phyloP scores from a whole-genome alignment of 2,113 vertebrate genomes.

The Fregetta grallaria region DNA sequence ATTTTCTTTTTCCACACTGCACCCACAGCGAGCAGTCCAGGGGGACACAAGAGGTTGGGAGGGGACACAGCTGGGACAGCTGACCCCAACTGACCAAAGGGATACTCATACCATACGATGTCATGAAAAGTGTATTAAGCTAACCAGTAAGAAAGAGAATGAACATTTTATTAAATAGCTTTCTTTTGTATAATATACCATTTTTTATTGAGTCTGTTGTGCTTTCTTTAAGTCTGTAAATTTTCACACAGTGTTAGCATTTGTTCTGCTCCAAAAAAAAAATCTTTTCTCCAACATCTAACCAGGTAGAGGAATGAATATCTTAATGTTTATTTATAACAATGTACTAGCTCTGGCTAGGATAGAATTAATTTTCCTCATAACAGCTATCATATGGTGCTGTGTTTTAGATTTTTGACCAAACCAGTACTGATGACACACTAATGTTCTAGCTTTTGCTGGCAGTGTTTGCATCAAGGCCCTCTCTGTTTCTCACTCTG shows the following conservation, averaged over 20 bases:
- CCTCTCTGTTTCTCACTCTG: neutral
- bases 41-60: rapidly evolving
- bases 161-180: neutral
- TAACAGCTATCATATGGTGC: neutral
- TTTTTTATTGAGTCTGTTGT: neutral
- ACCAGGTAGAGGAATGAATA: neutral
- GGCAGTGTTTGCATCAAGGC: neutral
- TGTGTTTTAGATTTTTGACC: neutral
- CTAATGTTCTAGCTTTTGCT: neutral
- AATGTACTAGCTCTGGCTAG: neutral
- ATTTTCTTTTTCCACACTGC: neutral
- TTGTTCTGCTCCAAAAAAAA: neutral
- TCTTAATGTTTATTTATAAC: neutral
- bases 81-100: neutral
- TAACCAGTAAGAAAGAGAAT: neutral
- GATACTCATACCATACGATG: neutral
- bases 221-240: neutral
- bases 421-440: neutral
- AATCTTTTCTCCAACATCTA: neutral
- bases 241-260: neutral
- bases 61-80: too few relatives aligned
- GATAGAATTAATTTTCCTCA: neutral
- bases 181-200: rapidly evolving
- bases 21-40: rapidly evolving
- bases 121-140: neutral